Base-by-base conservation (phyloP, 2,797 vertebrate species). In the Mareca penelope region DNA sequence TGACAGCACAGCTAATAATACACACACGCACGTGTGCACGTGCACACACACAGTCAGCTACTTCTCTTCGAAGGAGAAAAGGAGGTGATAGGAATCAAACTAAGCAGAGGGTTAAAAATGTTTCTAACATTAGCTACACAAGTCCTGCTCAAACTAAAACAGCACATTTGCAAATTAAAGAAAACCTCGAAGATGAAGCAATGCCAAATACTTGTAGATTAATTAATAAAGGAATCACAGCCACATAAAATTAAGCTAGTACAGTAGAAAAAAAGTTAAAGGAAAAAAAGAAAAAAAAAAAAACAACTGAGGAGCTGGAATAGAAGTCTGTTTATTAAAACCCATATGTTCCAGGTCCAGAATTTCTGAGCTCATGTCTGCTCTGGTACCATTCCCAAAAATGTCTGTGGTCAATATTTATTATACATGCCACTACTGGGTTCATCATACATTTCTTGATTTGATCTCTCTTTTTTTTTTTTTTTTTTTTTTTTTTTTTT, bases 1-100 rank as follows among this genome's bases (percentile, higher is more conserved):
- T 97, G 97, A 98, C 96, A 97, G 86, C 60, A 16, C 90, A 85
- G 89, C 97, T 97, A 97, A 97, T 97, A 97, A 96, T 97, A 97
- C 96, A 96, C 95, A 89, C 94, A 77, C 19, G 79, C 88, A 95
- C 15, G 57, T 69, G 81, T 89, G 92, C 90, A 92, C 31, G 88
- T 78, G 88, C 92, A 85, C 80, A 89, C 63, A 57, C 88, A 94
- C 79, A 95, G 91, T 61, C 76, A 90, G 93, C 63, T 90, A 56
- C 91, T 93, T 89, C 89, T 87, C 88, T 50, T 92, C 39, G 37
- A 93, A 76, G 86, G 53, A 96, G 84, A 91, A 91, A 90, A 72
- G 80, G 85, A 93, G 63, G 33, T 2, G 82, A 73, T 60, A 70
- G 80, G 73, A 97, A 95, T 95, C 88, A 35, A 88, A 85, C 4